Base-by-base conservation (phyloP, 2,888 invertebrate genomes). In the Trachelus troglodyta region DNA sequence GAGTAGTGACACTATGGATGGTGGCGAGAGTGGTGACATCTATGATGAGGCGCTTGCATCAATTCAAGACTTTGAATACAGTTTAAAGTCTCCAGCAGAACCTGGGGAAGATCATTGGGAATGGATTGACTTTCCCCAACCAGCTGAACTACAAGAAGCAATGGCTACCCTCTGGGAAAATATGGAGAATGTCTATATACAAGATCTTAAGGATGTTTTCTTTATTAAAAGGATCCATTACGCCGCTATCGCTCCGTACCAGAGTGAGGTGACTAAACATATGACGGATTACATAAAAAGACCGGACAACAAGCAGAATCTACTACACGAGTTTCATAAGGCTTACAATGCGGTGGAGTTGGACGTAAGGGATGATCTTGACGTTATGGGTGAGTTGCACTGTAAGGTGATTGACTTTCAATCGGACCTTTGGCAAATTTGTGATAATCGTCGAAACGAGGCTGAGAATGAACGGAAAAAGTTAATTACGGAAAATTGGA, bases 351-450 rank as follows among this genome's bases (percentile, higher is more conserved):
- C 92, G 34, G 92, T 95, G 80, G 94, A 94, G 82, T 91, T 92
- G 79, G 94, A 94, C 84, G 93, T 94, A 90, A 92, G 95, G 3
- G 92, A 92, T 78, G 92, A 94, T 78, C 90, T 91, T 82, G 92
- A 94, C 79, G 91, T 94, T 2, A 95, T 94, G 88, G 93, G 93
- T 79, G 95, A 95, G 89, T 92, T 95, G 90, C 94, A 95, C 83
- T 94, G 94, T 81, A 91, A 93, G 56, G 90, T 94, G 0, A 92
- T 92, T 75, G 93, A 93, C 78, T 90, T 94, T 75, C 92, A 93
- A 83, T 87, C 92, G 69, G 92, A 90, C 76, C 89, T 95, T 15
- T 93, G 93, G 86, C 90, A 93, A 75, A 93, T 94, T 79, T 94
- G 94, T 84, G 94, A 95, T 81, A 88, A 91, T 76, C 93, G 94